Evolutionary conservation across 1,140 invertebrate genomes (phyloP), one percentile per base, ranked within the genome.

Genomic region (Neodiprion pinetum): DNA sequence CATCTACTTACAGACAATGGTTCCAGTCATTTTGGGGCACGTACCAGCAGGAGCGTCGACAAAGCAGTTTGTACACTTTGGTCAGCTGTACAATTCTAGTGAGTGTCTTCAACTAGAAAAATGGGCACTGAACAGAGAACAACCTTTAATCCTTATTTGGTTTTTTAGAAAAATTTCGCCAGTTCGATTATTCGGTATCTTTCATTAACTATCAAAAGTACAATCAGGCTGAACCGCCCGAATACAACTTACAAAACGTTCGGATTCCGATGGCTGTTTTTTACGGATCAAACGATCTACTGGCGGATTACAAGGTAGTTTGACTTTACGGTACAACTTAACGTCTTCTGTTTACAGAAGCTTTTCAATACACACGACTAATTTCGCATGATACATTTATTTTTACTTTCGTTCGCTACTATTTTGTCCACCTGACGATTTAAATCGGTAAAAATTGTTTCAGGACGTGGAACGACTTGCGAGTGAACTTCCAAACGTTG

Each of bases 11-110:
- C 76, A 91, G 89, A 89, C 89, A 10, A 80, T 92, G 7, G 79
- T 94, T 8, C 91, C 93, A 7, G 90, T 94, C 0, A 94, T 96
- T 79, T 81, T 94, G 61, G 88, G 91, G 0, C 94, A 96, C 81
- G 90, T 92, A 17, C 95, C 95, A 8, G 93, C 94, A 2, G 95
- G 95, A 1, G 92, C 94, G 1, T 95, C 95, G 0, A 91, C 91
- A 50, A 92, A 92, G 82, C 95, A 95, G 78, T 84, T 95, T 0
- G 85, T 94, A 2, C 93, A 94, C 77, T 94, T 91, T 78, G 90
- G 90, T 0, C 93, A 94, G 83, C 89, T 90, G 75, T 86, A 91
- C 2, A 86, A 86, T 73, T 88, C 90, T 21, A 89, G 90, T 89
- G 84, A 88, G 53, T 79, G 87, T 88, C 28, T 40, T 40, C 28